Evolutionary conservation across 1,140 invertebrate genomes (phyloP).

Genomic region (Heliconius congener): DNA sequence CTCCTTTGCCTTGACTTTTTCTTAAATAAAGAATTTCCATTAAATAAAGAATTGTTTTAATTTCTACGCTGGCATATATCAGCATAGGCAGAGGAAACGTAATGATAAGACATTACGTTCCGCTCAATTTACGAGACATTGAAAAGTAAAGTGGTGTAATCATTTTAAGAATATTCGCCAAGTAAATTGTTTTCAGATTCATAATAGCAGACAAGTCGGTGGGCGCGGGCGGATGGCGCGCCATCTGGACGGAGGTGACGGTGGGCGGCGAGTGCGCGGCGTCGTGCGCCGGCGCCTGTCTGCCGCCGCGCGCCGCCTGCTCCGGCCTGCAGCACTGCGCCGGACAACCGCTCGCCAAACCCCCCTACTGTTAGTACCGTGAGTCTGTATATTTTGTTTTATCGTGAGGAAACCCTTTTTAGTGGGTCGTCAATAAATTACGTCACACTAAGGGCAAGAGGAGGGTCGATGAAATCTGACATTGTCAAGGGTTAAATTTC

Average conservation of each 20-base stretch:
- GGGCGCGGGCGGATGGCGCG: slow-evolving; percentile 88
- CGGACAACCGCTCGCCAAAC: slow-evolving; percentile 41
- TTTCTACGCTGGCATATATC: too few species aligned
- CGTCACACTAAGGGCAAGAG: too few species aligned
- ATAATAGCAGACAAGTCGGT: slow-evolving; percentile 86
- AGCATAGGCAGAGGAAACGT: too few species aligned
- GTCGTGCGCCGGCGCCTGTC: slow-evolving; percentile 63
- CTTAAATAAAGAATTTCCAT: too few species aligned
- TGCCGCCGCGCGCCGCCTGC: slow-evolving; percentile 66
- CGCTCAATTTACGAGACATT: too few species aligned
- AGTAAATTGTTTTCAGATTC: slow-evolving; percentile 76
- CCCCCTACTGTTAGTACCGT: slow-evolving; percentile 69
- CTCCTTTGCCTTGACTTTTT: too few species aligned
- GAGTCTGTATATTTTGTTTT: slow-evolving; percentile 5
- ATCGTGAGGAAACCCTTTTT: background rate
- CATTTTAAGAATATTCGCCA: too few species aligned
- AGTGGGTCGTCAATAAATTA: background rate
- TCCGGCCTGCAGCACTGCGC: slow-evolving; percentile 72
- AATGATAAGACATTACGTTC: too few species aligned
- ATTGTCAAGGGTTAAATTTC: too few species aligned
- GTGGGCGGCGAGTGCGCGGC: slow-evolving; percentile 85
- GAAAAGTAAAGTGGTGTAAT: too few species aligned
- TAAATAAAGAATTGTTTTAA: too few species aligned
- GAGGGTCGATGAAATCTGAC: too few species aligned
- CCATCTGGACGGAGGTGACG: slow-evolving; percentile 93